Base-by-base conservation (phyloP, 2,888 invertebrate species). In the Drosophila austrosaltans region DNA sequence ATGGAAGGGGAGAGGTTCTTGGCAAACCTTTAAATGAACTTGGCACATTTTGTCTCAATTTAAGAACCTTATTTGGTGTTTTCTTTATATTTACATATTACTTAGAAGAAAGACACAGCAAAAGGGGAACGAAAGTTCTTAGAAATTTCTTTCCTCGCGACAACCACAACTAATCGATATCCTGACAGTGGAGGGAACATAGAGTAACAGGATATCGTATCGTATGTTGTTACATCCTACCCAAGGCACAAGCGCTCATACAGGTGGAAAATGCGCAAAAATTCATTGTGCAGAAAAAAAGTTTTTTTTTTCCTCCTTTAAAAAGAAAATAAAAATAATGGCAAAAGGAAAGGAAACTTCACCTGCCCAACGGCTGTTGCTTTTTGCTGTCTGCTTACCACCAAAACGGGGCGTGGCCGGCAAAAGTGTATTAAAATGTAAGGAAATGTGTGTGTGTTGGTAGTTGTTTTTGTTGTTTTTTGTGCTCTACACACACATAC, bases 251-350 rank as follows among this genome's bases (percentile, higher is more conserved):
- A 61, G 78, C 84, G 78, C 84, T 88, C 86, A 81, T 80, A 87
- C 86, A 86, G 86, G 86, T 86, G 86, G 86, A 86, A 86, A 86
- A 88, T 86, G 86, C 87, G 86, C 87, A 87, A 86, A 84, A 86
- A 86, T 86, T 88, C 86, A 86, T 86, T 87, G 86, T 88, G 89
- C 87, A 88, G 87, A 86, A 86, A 48, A 88, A 83, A 88, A 79
- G 88, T 83, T 60, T 61, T 59, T 86, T 83, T 60, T 61, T 59
- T 8, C 73, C 48, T 48, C 25, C 16, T 42, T 53, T 25, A 48
- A 56, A 40, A 20, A 68, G 12, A 61, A 20, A 54, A 66, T 66
- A 57, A 54, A 63, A 62, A 61, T 62, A 66, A 53, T 48, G 22
- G 32, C 30, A 32, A 56, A 42, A 42, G 20, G 66, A 53, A 22